Evolutionary conservation across 2,888 invertebrate species (phyloP), one percentile per base, ranked within the genome.

Genomic region (Nemapogon koenigi): DNA sequence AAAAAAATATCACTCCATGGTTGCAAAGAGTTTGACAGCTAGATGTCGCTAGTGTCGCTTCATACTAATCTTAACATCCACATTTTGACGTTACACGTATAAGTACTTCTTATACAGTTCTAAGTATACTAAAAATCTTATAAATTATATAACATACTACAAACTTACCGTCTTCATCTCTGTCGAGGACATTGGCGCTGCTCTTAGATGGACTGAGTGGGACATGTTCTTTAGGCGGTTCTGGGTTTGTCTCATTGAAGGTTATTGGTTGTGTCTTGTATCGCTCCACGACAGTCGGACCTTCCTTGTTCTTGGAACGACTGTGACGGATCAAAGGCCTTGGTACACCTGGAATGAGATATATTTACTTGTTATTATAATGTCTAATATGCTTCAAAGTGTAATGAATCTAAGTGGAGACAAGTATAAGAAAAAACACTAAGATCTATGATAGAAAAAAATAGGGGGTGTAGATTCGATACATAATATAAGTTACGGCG

Each of bases 211-310:
- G 66, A 55, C 59, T 51, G 49, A 71, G 66, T 55, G 69, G 55
- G 49, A 57, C 50, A 17, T 50, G 40, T 46, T 62, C 60, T 3
- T 51, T 49, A 10, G 56, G 47, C 37, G 55, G 55, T 6, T 47
- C 38, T 40, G 44, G 38, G 37, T 44, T 41, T 40, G 35, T 41
- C 43, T 46, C 39, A 10, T 83, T 82, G 44, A 81, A 75, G 2
- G 88, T 86, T 22, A 91, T 83, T 1, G 91, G 89, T 71, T 90
- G 89, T 2, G 89, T 90, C 47, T 83, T 82, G 66, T 86, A 87
- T 42, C 78, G 81, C 33, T 80, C 78, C 37, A 59, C 56, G 46
- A 75, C 59, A n/a, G 68, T 57, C 11, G 64, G 57, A 33, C 62
- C 64, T 46, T 78, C 76, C 54, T 43, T 46, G 17, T 71, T 76